Evolutionary conservation across 2,888 invertebrate genomes (phyloP), one percentile per base, ranked within the genome.

Genomic region (Petrolisthes cinctipes): DNA sequence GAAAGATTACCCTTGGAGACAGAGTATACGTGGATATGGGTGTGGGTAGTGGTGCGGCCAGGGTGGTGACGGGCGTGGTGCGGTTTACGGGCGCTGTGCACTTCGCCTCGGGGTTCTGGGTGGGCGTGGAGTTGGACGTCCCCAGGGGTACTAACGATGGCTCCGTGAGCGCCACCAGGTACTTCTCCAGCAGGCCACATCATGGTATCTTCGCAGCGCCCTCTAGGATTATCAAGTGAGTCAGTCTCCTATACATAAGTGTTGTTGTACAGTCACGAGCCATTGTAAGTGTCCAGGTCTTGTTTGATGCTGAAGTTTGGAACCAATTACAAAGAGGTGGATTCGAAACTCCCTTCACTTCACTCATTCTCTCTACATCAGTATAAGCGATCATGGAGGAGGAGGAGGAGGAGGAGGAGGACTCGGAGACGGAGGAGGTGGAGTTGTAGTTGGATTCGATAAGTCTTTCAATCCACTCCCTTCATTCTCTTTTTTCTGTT

Each of bases 111-210:
- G 94, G 94, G 20, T 92, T 93, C 23, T 94, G 94, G 94, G 93
- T 93, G n/a, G 94, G 94, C 23, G 92, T 94, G 71, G 94, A 94
- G 91, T 92, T 94, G 57, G 93, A 94, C 90, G 93, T 93, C 68
- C 92, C 93, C 3, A 92, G 92, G 23, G 94, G 94, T 14, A 94
- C 93, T 91, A 93, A 94, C 91, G 93, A 94, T 91, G 94, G 94
- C 6, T 92, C 93, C 78, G 92, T 94, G 56, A 92, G 93, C 71
- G 93, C 93, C 75, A 92, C 93, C 51, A 92, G 92, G 53, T 92
- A 92, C 91, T 92, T 92, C 90, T 92, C 92, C 71, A 94, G 93
- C 91, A 92, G 92, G 73, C 91, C 92, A 6, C 91, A 93, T 17
- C 93, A 93, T 91, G 94, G 94, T 3, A 91, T 94, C 23, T 93